Base-by-base conservation (phyloP, 1,140 invertebrate species). In the Potamilus streckersoni region DNA sequence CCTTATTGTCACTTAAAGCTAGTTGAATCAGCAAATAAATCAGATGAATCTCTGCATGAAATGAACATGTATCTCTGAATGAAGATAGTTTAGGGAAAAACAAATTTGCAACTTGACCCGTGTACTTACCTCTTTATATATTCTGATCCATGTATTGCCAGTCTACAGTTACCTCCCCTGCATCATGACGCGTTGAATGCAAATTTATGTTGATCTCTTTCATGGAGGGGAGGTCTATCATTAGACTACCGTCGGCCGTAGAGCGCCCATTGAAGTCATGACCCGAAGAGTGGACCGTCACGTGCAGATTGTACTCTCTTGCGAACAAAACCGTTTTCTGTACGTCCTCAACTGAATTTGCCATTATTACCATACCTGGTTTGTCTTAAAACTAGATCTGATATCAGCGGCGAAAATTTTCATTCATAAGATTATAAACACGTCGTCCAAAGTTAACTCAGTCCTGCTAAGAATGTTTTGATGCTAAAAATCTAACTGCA, bases 251-350 rank as follows among this genome's bases (percentile, higher is more conserved):
- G 55, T 82, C 78, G 38, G 66, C 74, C 6, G 83, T 80, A 23
- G 74, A 80, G 16, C 84, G 72, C 2, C 81, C 82, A 23, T 79
- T 73, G 74, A 70, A 84, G 55, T 80, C 75, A 61, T 84, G 82
- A 19, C 84, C 84, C 0, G 81, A 83, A 5, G 77, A 78, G 14
- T 76, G 70, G 8, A 85, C 69, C n/a, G 74, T 69, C 27, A 85
- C 59, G 49, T 71, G 65, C 17, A 84, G 58, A 59, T 84, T 83
- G 70, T 77, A 72, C 20, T 71, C 27, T 23, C 69, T 60, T 16
- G 82, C 83, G 69, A 83, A 84, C 31, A 68, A 31, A 19, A 83
- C 61, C 5, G 70, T 15, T 49, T 66, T 64, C 71, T 80, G 68
- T 12, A 83, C 69, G 71, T 82, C 79, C 20, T 71, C 38, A 15